These are phyloP conservation scores for Ctenopoma kingsleyae DNA, from an alignment of 2,797 vertebrate genomes.

Conservation along the genomic window DNA sequence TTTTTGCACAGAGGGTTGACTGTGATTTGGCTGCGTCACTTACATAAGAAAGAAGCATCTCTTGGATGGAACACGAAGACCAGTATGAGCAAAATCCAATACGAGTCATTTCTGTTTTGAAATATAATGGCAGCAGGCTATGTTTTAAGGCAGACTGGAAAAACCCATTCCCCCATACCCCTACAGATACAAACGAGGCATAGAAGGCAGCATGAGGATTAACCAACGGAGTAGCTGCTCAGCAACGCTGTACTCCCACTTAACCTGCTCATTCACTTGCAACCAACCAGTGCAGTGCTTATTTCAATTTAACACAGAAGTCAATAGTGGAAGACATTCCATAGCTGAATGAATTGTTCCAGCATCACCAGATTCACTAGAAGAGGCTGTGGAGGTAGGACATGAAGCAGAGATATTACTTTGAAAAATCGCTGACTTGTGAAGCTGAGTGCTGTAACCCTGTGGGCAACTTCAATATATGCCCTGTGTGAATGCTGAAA, in stretches of 20 bases:
- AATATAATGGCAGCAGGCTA: no score
- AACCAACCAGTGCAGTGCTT: neutral
- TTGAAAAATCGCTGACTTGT: slow-evolving; percentile 65
- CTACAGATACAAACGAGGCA: neutral
- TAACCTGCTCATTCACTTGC: slow-evolving; percentile 12
- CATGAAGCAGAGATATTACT: slow-evolving; percentile 61
- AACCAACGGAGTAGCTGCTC: slow-evolving; percentile 10
- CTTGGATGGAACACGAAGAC: no score
- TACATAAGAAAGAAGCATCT: no score
- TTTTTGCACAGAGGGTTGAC: no score
- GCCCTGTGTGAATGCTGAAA: slow-evolving; percentile 46
- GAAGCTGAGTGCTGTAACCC: slow-evolving; percentile 45
- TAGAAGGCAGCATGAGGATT: neutral
- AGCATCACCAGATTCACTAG: slow-evolving; percentile 36
- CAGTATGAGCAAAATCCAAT: no score
- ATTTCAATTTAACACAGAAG: slow-evolving; percentile 40
- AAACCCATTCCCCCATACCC: no score
- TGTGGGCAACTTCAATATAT: slow-evolving; percentile 46
- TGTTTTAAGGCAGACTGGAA: no score
- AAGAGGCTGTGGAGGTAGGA: slow-evolving; percentile 12
- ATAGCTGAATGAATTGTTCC: slow-evolving; percentile 42
- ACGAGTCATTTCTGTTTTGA: no score
- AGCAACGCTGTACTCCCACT: slow-evolving; percentile 11
- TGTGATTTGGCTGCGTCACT: no score
- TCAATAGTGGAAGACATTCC: slow-evolving; percentile 22